These are phyloP conservation scores for Lacanobia oleracea DNA, from an alignment of 2,888 invertebrate species.

Conservation along the genomic window DNA sequence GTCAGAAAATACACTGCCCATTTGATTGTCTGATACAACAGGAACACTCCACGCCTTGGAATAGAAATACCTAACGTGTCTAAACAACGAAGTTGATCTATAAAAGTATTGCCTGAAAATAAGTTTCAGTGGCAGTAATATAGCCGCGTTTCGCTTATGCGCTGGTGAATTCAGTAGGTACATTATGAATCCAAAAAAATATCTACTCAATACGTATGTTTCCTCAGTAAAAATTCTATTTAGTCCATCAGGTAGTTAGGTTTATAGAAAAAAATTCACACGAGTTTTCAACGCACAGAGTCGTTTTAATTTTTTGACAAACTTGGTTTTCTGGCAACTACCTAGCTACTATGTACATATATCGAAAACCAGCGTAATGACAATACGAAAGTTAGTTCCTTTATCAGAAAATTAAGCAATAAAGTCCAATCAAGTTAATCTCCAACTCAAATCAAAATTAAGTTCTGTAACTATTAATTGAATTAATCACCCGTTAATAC, in stretches of 20 bases:
- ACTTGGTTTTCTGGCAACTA: not conserved
- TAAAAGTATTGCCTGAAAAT: not conserved
- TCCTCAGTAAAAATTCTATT: no score
- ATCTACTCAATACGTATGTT: no score
- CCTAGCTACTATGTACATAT: no score
- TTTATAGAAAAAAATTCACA: no score
- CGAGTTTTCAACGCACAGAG: no score
- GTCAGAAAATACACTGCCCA: not conserved
- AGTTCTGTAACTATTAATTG: constrained; percentile 34
- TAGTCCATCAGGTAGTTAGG: no score
- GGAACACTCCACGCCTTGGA: not conserved
- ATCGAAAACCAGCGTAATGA: no score
- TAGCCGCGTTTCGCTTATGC: not conserved
- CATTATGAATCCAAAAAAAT: not conserved
- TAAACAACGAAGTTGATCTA: not conserved
- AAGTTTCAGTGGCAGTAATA: not conserved
- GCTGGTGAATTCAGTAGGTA: not conserved
- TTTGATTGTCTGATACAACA: not conserved
- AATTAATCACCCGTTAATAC: constrained; percentile 41
- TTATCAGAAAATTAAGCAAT: not conserved
- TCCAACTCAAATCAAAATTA: constrained; percentile 16
- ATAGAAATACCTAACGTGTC: not conserved
- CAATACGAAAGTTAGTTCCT: not conserved
- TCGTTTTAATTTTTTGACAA: not conserved
- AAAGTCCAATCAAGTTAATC: not conserved